A percentile compares a stretch with the other conserved stretches of the same genome.
Conservation (phyloP, 92 coral and sea anemone genomes). For the Desmophyllum pertusum region DNA sequence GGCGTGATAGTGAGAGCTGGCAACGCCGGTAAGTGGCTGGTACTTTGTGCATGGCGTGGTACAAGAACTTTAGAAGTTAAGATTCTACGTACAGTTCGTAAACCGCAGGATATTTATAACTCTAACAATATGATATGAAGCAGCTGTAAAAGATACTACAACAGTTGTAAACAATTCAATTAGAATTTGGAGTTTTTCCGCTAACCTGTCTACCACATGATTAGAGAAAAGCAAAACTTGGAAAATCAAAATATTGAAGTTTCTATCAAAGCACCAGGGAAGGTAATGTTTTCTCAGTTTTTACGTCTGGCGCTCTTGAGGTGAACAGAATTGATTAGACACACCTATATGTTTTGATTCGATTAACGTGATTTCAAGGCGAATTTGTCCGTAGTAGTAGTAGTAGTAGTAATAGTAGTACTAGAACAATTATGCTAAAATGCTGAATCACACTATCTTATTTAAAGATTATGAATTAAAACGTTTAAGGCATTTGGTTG, state of each 20-base stretch:
- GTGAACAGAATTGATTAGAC: not conserved
- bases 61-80: not conserved
- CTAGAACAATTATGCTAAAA: not conserved
- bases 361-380: not conserved
- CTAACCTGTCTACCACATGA: not conserved
- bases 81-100: not conserved
- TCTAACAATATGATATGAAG: not conserved
- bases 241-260: not conserved
- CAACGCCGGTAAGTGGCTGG: not conserved
- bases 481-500: not conserved
- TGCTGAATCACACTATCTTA: not conserved
- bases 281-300: not conserved
- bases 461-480: not conserved
- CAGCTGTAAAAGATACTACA: constrained; percentile 12
- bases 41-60: not conserved
- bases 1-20: not conserved
- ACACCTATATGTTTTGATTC: not conserved
- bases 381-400: too few relatives aligned
- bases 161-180: constrained; percentile 4
- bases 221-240: not conserved
- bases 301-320: not conserved
- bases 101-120: not conserved
- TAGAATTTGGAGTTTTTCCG: constrained; percentile 4
- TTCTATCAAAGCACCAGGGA: not conserved
- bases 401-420: too few relatives aligned